These are phyloP conservation scores for Amazona guildingii DNA, from an alignment of 2,113 vertebrate genomes.

Conservation along the genomic window DNA sequence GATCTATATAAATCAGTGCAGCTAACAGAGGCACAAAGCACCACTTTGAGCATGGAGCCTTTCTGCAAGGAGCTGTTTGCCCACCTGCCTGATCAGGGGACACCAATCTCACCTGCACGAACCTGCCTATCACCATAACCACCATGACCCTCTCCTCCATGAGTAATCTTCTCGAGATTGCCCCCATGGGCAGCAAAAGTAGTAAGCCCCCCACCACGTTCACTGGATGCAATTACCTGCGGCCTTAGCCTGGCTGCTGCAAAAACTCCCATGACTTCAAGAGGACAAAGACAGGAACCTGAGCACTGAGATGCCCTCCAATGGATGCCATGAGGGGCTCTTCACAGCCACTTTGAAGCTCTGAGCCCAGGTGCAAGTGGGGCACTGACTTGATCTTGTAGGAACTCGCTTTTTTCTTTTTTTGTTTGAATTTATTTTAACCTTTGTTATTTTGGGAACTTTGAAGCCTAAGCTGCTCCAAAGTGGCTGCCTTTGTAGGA, in stretches of 20 bases:
- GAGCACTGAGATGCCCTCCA: fast-evolving
- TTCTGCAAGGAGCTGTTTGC: background rate
- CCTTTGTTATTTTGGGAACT: slow-evolving; percentile 70
- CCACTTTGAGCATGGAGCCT: background rate
- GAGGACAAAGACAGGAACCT: background rate
- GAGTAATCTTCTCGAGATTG: background rate
- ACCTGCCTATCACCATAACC: fast-evolving
- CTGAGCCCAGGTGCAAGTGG: background rate
- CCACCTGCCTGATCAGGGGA: background rate
- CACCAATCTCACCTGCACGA: background rate
- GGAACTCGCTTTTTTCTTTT: background rate
- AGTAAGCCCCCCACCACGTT: background rate
- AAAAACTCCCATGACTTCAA: background rate
- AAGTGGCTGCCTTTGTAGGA: slow-evolving; percentile 57
- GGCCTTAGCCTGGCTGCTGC: background rate
- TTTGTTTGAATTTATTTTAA: background rate
- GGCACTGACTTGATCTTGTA: background rate
- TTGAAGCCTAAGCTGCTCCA: slow-evolving; percentile 60
- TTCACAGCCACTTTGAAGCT: background rate
- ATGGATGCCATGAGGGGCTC: fast-evolving
- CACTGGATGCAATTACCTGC: background rate
- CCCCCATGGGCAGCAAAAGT: background rate
- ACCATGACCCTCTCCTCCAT: background rate
- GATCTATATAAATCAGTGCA: slow-evolving; percentile 68
- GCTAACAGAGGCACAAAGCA: slow-evolving; percentile 39